Evolutionary conservation across 2,888 invertebrate species (phyloP), one percentile per base, ranked within the genome.

Genomic region (Melitaea athalia): DNA sequence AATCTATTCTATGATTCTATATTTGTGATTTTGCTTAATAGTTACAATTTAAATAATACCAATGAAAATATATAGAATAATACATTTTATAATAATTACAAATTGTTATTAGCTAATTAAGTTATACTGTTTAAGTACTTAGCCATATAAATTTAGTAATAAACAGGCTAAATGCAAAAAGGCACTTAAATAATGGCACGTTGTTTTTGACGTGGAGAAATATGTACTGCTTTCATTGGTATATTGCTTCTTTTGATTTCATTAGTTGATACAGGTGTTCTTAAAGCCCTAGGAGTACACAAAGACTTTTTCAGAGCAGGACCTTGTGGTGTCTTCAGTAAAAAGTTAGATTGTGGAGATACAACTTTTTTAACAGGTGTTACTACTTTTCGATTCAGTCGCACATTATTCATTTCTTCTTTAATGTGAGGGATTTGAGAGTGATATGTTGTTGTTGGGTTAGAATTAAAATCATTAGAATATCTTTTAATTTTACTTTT

Each of bases 221-320:
- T 79, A 69, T 93, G 93, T 42, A 92, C 82, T 15, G 89, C 93
- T 79, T 87, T 91, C 77, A 95, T 81, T 0, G 95, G 95, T 0
- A 95, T 95, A 74, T 93, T 93, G 12, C 85, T 84, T 77, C 92
- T 93, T 71, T 93, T 93, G 10, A 85, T 75, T 42, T 92, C 90
- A 45, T 81, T 82, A 63, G 81, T 81, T 11, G 84, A 76, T 47
- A 85, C 82, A 11, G 94, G 93, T 0, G 94, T 89, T 47, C 93
- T 84, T 15, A 94, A 82, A 71, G 88, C 89, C 77, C 94, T 94
- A 0, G 95, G 93, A 5, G 95, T 88, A 69, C 91, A 91, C 42
- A 95, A 83, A 10, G 94, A 87, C 79, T 93, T 94, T 76, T 94
- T 95, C 73, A 95, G 91, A 60, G 93, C 91, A 4, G 95, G 95